Evolutionary conservation across 2,113 vertebrate species (phyloP), one percentile per base, ranked within the genome.

Genomic region (Kryptolebias marmoratus): DNA sequence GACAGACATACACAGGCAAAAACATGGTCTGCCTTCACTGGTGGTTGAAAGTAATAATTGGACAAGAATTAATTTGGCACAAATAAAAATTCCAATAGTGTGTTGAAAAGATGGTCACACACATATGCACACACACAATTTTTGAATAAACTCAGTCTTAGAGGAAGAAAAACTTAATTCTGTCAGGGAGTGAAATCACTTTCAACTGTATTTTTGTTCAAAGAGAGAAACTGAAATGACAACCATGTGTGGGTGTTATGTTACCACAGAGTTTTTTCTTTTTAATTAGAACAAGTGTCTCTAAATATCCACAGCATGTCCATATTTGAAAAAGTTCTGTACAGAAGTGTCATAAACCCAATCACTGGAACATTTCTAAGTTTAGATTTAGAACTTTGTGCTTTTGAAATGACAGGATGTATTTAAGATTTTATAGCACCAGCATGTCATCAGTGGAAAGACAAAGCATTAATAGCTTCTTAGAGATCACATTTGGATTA

Each of bases 211-310:
- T 16, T 31, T 32, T 5, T 47, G 59, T 18, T 45, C 52, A 57
- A 59, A 62, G 13, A 71, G 60, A 61, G 27, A 22, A 56, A 22
- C 22, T 22, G 18, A 57, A 52, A 57, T 59, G 39, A 66, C 48
- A 63, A 64, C 14, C n/a, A 0, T 10, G 47, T 57, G 67, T 70
- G 28, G 69, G 71, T 39, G 61, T 55, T 11, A 8, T 32, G 63
- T 73, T 53, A 31, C 49, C 14, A 12, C 42, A 59, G 13, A 44
- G 11, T 18, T 48, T 42, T 54, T 54, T 65, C 1, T 2, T 47
- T 67, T 81, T 27, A 66, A 64, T 68, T 69, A 69, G 11, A 59
- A 22, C 22, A 22, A 22, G 22, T 22, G 22, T 22, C 22, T 62
- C 6, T 4, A 1, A 5, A 1, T 15, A 42, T 18, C 15, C 15